Evolutionary conservation across 1,140 invertebrate species (phyloP), one percentile per base, ranked within the genome.

Genomic region (Trichonephila clavata): DNA sequence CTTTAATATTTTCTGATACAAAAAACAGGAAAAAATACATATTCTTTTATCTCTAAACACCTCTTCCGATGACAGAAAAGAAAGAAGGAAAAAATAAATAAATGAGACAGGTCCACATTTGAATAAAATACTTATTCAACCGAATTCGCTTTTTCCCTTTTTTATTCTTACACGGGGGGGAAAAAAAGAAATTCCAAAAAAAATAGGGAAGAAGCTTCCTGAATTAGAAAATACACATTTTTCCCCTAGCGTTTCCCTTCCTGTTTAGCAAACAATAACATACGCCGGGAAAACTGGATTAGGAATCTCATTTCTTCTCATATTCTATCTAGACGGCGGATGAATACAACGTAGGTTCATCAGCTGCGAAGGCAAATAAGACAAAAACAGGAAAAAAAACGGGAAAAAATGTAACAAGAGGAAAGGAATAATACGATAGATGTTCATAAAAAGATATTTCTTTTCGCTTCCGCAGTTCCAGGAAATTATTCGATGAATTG

Each of bases 261-360:
- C 83, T 84, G 83, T 84, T 59, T 84, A 60, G 32, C 83, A 84
- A 84, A 84, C 50, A 84, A 59, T 24, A 59, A 24, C 83, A 27
- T n/a, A 60, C 57, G 21, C 2, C 43, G 57, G 71, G 50, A 5
- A 84, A 84, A 84, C 83, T 84, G 50, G 57, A 84, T 84, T 84
- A 84, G 83, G 83, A 84, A 59, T 84, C 83, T 60, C 83, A 84
- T 84, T 84, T 84, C 50, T 60, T 6, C 21, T 59, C 50, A 60
- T 77, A 39, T 77, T 77, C 27, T 63, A 63, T 63, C 16, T 63
- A 63, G 71, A 77, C 32, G 13, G 27, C 18, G 71, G 32, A 77
- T 32, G 71, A 32, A 77, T 77, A 27, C 27, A 39, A 18, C 50
- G 27, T 20, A 32, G 24, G 27, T 77, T 77, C 27, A 77, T 77